A percentile compares a stretch with the other conserved stretches of the same genome.
phyloP scores from a whole-genome alignment of 2,797 vertebrate genomes.

The Apogon hyalosoma region DNA sequence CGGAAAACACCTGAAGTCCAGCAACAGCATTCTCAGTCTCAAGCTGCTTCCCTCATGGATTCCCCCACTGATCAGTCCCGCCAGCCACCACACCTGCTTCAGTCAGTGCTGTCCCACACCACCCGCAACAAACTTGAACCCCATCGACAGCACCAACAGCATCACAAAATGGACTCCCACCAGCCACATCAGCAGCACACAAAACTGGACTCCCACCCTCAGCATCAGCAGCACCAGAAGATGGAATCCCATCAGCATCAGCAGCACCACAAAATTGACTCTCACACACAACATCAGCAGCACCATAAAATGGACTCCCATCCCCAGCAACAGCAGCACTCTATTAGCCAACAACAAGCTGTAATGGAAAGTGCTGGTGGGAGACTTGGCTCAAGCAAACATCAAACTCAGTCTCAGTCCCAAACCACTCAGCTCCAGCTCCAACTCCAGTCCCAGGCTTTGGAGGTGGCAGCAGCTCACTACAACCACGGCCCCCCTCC shows the following conservation, averaged over 20 bases:
- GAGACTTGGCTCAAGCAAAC: slow-evolving; percentile 77
- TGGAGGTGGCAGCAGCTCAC: slow-evolving; percentile 87
- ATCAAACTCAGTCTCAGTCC: slow-evolving; percentile 78
- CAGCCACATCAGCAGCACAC: slow-evolving; percentile 73
- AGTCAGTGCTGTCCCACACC: slow-evolving; percentile 92
- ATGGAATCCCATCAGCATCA: slow-evolving; percentile 72
- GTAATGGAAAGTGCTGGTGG: slow-evolving; percentile 86
- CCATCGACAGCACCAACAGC: slow-evolving; percentile 75
- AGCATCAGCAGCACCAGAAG: slow-evolving; percentile 73
- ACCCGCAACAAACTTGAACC: slow-evolving; percentile 82
- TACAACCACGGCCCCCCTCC: slow-evolving; percentile 81
- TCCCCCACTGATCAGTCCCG: slow-evolving; percentile 86
- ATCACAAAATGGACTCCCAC: slow-evolving; percentile 75
- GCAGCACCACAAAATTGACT: slow-evolving; percentile 70
- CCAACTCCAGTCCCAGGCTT: slow-evolving; percentile 89
- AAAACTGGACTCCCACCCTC: slow-evolving; percentile 79
- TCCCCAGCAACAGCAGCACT: slow-evolving; percentile 80
- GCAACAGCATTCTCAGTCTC: slow-evolving; percentile 84
- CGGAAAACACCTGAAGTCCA: slow-evolving; percentile 85
- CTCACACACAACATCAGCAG: slow-evolving; percentile 64
- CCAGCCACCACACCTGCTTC: slow-evolving; percentile 84
- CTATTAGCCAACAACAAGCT: slow-evolving; percentile 88
- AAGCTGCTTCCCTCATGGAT: slow-evolving; percentile 86
- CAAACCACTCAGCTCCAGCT: slow-evolving; percentile 90
- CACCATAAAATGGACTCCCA: slow-evolving; percentile 76